Evolutionary conservation across 1,140 invertebrate species (phyloP).

Genomic region (Aplysia californica): DNA sequence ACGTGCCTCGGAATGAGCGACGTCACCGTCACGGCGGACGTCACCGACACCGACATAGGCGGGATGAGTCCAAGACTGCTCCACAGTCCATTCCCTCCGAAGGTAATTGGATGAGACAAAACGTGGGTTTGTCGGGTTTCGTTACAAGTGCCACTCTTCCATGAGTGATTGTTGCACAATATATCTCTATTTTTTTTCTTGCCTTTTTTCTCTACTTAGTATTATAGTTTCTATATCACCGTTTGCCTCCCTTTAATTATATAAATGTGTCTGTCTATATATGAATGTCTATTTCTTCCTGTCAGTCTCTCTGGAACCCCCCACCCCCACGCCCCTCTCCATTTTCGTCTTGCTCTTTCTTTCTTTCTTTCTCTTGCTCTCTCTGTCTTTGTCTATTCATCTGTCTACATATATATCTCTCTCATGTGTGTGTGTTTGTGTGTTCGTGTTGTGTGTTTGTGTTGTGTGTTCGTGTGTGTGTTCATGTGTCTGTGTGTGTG

Average conservation of each 20-base stretch:
- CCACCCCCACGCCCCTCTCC: no score
- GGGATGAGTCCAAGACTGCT: slow-evolving; percentile 1
- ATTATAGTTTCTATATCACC: neutral
- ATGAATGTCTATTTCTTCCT: neutral
- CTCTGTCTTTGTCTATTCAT: neutral
- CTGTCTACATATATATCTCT: neutral
- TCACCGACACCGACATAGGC: slow-evolving; percentile 26
- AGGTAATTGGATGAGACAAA: neutral
- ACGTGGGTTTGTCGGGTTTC: neutral
- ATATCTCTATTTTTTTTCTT: neutral
- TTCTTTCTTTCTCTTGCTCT: neutral
- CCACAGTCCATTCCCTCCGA: neutral
- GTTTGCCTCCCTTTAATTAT: neutral
- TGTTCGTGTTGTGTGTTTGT: no score
- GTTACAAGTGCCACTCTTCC: no score
- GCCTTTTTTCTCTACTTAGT: neutral
- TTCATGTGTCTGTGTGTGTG: no score
- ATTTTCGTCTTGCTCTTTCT: neutral
- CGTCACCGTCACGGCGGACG: slow-evolving; percentile 37
- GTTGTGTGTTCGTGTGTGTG: no score
- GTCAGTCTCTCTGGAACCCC: no score
- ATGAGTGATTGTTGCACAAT: neutral
- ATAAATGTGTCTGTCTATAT: neutral
- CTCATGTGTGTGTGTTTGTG: no score
- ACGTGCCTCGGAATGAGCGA: slow-evolving; percentile 46